phyloP scores from a whole-genome alignment of 2,888 invertebrate genomes.

The Mylabris sibirica region DNA sequence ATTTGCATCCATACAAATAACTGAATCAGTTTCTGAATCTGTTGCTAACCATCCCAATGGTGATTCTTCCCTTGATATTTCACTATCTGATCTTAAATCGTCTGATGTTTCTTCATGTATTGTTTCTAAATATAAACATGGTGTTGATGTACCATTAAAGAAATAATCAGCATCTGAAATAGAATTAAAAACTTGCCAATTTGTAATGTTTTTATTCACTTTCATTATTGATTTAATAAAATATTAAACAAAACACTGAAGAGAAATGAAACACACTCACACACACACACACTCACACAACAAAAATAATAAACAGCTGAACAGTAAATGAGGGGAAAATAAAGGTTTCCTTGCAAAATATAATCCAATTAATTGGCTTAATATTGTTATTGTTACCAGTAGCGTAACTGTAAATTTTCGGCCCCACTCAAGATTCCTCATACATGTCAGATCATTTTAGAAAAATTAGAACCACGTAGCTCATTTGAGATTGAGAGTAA shows the following conservation, averaged over 20 bases:
- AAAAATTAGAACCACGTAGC: no score
- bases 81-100: conserved; percentile 78
- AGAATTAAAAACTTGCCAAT: conserved; percentile 8
- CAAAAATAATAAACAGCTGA: not conserved
- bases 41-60: conserved; percentile 64
- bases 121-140: conserved; percentile 80
- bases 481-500: no score
- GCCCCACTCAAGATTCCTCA: no score
- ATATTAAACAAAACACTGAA: not conserved
- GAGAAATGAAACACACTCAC: not conserved
- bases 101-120: conserved; percentile 90
- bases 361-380: conserved; percentile 1
- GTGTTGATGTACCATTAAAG: conserved; percentile 59
- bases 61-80: conserved; percentile 62
- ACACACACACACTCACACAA: not conserved
- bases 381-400: not conserved
- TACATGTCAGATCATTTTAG: no score
- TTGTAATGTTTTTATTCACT: not conserved
- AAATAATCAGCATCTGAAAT: conserved; percentile 62
- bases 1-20: conserved; percentile 71
- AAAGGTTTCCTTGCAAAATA: conserved; percentile 2
- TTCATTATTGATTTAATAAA: not conserved
- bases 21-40: conserved; percentile 84
- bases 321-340: not conserved
- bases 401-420: no score